These are phyloP conservation scores for Caenorhabditis parvicauda DNA, from an alignment of 2,888 invertebrate genomes.

Conservation along the genomic window DNA sequence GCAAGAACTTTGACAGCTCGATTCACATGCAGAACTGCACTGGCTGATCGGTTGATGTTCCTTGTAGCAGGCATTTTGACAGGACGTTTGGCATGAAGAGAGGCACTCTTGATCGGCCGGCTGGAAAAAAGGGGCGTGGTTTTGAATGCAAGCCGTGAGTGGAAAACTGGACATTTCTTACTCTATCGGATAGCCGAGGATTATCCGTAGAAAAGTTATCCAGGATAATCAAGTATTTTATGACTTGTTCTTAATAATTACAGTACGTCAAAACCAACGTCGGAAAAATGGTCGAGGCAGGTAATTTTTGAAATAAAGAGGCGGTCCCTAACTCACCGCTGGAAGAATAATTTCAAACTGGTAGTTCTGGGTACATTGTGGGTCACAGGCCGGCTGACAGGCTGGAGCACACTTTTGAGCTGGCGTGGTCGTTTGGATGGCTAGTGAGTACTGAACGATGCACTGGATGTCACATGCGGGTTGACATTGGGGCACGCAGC, in stretches of 20 bases:
- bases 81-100: constrained; percentile 29
- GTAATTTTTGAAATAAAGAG: not conserved
- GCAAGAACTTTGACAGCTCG: constrained; percentile 29
- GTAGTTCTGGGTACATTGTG: constrained; percentile 37
- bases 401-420: constrained; percentile 27
- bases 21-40: constrained; percentile 27
- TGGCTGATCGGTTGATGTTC: constrained; percentile 28
- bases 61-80: no score
- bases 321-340: not conserved
- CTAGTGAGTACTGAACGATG: constrained; percentile 20
- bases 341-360: constrained; percentile 42
- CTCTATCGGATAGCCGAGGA: no score
- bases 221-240: not conserved
- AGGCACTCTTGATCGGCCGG: constrained; percentile 35
- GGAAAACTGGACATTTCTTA: no score
- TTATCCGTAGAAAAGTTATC: constrained; percentile 3
- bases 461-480: constrained; percentile 21
- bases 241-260: not conserved
- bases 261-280: not conserved
- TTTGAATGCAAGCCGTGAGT: no score
- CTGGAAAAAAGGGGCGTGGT: not conserved
- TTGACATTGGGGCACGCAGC: constrained; percentile 25
- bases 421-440: no score
- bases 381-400: constrained; percentile 33
- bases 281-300: not conserved